Base-by-base conservation (phyloP, 1,140 invertebrate species). In the Drosophila murphyi region DNA sequence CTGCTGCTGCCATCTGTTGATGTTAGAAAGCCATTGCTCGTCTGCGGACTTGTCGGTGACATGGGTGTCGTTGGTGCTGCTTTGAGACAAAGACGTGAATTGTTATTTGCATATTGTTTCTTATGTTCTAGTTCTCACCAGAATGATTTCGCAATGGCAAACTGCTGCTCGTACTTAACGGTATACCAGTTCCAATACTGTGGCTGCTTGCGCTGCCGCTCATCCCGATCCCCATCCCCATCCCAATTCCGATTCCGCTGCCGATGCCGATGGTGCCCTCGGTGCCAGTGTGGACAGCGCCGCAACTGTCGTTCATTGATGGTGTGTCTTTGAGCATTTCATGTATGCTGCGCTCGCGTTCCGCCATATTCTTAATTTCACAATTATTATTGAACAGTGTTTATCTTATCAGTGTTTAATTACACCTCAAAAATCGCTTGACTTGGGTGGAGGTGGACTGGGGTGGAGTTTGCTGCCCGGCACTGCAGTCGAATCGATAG, bases 301-400 rank as follows among this genome's bases (percentile, higher is more conserved):
- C 95, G 82, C 95, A 96, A 71, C 95, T 96, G 75, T 96, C 96
- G 78, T 97, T 96, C 73, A 97, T 93, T 4, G 96, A 95, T 28
- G 97, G 96, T 32, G 96, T 96, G 91, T 97, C 96, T 91, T 97
- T 97, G 48, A 98, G 92, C 96, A 97, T 97, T 93, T 97, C 97
- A 87, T 97, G 96, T 89, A 97, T 96, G 93, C 96, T 97, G 60
- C 95, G 93, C 88, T 97, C 96, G 28, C 85, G 85, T 61, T 88
- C 85, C 47, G 85, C 78, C 85, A 89, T 89, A 41, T 32, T 76
- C 7, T 45, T 2, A 5, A 10, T 47, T 37, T 3, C 20, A 10
- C 28, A 20, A 20, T 20, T 20, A 20, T 20, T 20, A 20, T 20
- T 20, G 20, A 20, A 20, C 20, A 20, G 20, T 20, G 50, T 41